Evolutionary conservation across 2,797 vertebrate species (phyloP).

Genomic region (Hypotaenidia okinawae): DNA sequence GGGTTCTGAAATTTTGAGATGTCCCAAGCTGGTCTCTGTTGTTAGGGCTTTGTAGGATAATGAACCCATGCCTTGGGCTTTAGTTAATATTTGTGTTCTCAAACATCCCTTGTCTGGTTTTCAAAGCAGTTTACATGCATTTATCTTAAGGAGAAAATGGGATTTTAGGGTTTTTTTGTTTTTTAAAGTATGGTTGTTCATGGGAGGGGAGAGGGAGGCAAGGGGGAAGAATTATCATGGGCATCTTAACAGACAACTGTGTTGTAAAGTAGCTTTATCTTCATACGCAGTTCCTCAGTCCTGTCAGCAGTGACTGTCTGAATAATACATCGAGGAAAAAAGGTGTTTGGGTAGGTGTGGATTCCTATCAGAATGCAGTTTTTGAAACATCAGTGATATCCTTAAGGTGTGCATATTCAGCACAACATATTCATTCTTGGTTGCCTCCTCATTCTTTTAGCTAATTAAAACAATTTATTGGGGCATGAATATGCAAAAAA

Average conservation of each 20-base stretch:
- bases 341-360: background rate
- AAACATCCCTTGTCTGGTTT: background rate
- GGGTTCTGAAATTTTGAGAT: background rate
- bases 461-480: conserved; percentile 71
- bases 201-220: background rate
- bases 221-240: background rate
- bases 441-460: conserved; percentile 59
- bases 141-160: background rate
- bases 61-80: background rate
- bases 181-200: background rate
- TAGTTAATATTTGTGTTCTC: background rate
- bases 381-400: background rate
- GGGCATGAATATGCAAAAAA: conserved; percentile 60
- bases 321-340: background rate
- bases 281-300: background rate
- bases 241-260: background rate
- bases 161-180: background rate
- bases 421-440: conserved; percentile 19
- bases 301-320: background rate
- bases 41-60: background rate
- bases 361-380: background rate
- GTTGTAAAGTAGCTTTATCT: background rate
- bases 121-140: background rate
- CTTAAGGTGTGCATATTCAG: conserved; percentile 1
- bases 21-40: background rate